These are phyloP conservation scores for Episyrphus balteatus DNA, from an alignment of 1,140 invertebrate species.

Conservation along the genomic window DNA sequence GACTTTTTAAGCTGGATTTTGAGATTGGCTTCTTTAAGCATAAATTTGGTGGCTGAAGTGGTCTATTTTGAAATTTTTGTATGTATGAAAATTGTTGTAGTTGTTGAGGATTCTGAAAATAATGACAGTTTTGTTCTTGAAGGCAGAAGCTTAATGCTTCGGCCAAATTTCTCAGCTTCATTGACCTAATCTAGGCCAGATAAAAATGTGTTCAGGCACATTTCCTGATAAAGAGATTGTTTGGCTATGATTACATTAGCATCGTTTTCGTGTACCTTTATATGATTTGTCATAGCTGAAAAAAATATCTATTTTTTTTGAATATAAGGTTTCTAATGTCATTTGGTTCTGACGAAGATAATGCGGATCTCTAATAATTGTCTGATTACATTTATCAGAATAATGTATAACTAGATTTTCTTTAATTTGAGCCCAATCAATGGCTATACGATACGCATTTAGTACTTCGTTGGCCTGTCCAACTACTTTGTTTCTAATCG, in stretches of 20 bases:
- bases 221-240: constrained; percentile 3
- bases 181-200: constrained; percentile 2
- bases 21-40: constrained; percentile 16
- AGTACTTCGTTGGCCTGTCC: neutral
- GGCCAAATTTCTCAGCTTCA: neutral
- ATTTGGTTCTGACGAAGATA: neutral
- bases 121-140: neutral
- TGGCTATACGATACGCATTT: neutral
- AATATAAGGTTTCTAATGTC: constrained; percentile 2
- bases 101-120: neutral
- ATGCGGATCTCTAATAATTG: constrained; percentile 2
- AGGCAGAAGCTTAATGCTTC: neutral
- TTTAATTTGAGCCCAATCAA: constrained; percentile 3
- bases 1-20: constrained; percentile 17
- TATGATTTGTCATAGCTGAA: constrained; percentile 1
- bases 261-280: constrained; percentile 1
- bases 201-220: constrained; percentile 3
- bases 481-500: constrained; percentile 1
- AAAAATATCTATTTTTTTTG: constrained; percentile 2
- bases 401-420: constrained; percentile 1
- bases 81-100: neutral
- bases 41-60: neutral
- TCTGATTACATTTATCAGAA: constrained; percentile 4
- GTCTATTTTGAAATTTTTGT: neutral
- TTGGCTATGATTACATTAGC: neutral